A percentile compares a stretch with the other conserved stretches of the same genome.
Conservation (phyloP, 2,888 invertebrate species). For the Agonopterix heracliana region DNA sequence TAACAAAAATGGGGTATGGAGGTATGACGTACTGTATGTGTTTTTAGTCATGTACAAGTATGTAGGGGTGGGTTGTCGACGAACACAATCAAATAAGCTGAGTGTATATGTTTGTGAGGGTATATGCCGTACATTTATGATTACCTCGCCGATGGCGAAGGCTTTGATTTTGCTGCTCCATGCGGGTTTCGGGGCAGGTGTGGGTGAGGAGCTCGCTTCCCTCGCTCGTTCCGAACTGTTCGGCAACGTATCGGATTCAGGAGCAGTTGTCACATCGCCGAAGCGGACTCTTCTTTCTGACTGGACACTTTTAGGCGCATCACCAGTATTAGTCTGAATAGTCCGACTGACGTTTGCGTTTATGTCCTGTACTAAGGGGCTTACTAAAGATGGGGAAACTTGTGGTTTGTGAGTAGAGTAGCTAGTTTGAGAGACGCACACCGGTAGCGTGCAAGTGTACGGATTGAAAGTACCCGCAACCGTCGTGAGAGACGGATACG, state of each 20-base stretch:
- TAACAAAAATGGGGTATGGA: conserved; percentile 53
- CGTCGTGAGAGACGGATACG: conserved; percentile 65
- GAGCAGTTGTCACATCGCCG: conserved; percentile 63
- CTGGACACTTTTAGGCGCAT: conserved; percentile 54
- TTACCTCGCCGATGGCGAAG: conserved; percentile 76
- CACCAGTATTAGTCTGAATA: conserved; percentile 36
- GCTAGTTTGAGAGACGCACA: conserved; percentile 40
- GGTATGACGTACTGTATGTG: conserved; percentile 47
- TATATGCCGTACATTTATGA: conserved; percentile 64
- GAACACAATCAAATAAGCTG: conserved; percentile 71
- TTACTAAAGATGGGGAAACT: conserved; percentile 38
- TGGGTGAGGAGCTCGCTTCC: conserved; percentile 50
- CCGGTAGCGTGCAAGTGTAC: conserved; percentile 57
- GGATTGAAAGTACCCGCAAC: conserved; percentile 69
- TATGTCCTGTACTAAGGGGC: conserved; percentile 51
- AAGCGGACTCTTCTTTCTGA: conserved; percentile 72
- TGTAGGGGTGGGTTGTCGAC: conserved; percentile 55
- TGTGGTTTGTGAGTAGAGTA: conserved; percentile 36
- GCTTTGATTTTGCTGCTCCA: conserved; percentile 74
- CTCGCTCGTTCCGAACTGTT: conserved; percentile 52
- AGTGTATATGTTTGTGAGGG: conserved; percentile 24
- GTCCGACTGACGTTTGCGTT: conserved; percentile 55
- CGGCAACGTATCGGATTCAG: conserved; percentile 52
- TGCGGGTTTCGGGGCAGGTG: conserved; percentile 62
- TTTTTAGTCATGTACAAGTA: conserved; percentile 42